phyloP scores from a whole-genome alignment of 2,888 invertebrate genomes.

The Mythimna lalbum region DNA sequence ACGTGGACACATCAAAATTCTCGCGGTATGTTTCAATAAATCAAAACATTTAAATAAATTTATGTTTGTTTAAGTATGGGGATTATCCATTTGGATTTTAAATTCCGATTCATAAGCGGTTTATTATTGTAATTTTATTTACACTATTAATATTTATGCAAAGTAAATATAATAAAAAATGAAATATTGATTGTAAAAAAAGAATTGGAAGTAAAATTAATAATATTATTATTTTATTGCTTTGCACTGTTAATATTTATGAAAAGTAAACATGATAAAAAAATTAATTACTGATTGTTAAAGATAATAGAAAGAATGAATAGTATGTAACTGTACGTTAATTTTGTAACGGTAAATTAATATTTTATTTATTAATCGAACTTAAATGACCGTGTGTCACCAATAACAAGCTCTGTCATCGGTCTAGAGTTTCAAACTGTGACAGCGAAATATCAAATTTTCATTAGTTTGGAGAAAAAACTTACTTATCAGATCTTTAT shows the following conservation, averaged over 20 bases:
- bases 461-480: conserved; percentile 70
- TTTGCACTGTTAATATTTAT: not conserved
- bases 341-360: not conserved
- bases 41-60: conserved; percentile 24
- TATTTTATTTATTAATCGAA: conserved; percentile 1
- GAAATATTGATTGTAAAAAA: not conserved
- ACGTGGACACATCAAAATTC: conserved; percentile 27
- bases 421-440: conserved; percentile 38
- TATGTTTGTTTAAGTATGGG: not conserved
- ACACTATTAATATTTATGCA: not conserved
- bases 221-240: not conserved
- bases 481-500: conserved; percentile 63
- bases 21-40: conserved; percentile 4
- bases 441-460: conserved; percentile 72
- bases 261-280: not conserved
- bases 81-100: conserved; percentile 12
- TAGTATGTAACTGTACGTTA: not conserved
- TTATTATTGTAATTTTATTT: conserved; percentile 11
- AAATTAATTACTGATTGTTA: not conserved
- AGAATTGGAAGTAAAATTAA: too few species aligned
- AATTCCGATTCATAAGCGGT: conserved; percentile 9
- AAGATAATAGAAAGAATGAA: too few species aligned
- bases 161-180: not conserved
- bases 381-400: conserved; percentile 52
- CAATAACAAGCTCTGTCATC: conserved; percentile 58